A percentile compares a stretch with the other conserved stretches of the same genome.
phyloP scores from a whole-genome alignment of 2,797 vertebrate genomes.

The Sebastes hubbsi region DNA sequence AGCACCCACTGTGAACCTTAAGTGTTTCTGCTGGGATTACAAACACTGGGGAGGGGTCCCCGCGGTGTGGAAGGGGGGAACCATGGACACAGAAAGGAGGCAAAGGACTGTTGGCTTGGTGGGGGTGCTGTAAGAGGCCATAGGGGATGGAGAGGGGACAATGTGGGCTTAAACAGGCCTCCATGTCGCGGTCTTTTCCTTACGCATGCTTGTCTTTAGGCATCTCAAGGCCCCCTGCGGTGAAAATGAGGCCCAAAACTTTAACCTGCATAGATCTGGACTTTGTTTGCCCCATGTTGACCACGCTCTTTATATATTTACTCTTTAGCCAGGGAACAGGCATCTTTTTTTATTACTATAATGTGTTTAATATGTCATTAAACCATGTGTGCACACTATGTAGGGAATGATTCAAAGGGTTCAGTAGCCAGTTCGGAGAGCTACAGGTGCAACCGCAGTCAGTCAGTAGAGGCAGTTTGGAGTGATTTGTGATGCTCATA shows the following conservation, averaged over 20 bases:
- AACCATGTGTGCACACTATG: slow-evolving; percentile 24
- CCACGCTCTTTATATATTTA: slow-evolving; percentile 53
- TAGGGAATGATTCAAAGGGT: background rate
- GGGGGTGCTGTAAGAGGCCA: slow-evolving; percentile 76
- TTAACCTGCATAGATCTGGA: slow-evolving; percentile 72
- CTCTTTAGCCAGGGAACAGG: slow-evolving; percentile 24
- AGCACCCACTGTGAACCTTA: slow-evolving; percentile 99
- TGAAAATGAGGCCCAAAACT: slow-evolving; percentile 78
- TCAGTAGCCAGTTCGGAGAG: background rate
- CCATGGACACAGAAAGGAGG: slow-evolving; percentile 74
- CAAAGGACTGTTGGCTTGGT: slow-evolving; percentile 73
- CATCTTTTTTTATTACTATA: slow-evolving; percentile 20
- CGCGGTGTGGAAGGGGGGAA: slow-evolving; percentile 72
- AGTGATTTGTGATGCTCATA: background rate
- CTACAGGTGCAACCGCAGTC: slow-evolving; percentile 17
- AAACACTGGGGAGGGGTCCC: slow-evolving; percentile 90
- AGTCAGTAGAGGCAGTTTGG: background rate
- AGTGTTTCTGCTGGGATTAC: slow-evolving; percentile 99
- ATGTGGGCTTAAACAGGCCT: slow-evolving; percentile 83
- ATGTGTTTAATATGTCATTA: slow-evolving; percentile 24
- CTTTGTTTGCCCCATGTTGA: slow-evolving; percentile 49
- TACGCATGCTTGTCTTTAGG: slow-evolving; percentile 79
- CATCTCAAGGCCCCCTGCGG: slow-evolving; percentile 73
- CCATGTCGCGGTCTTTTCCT: slow-evolving; percentile 73
- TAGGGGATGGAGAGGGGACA: slow-evolving; percentile 75